Evolutionary conservation across 1,140 invertebrate species (phyloP).

Genomic region (Acromyrmex echinatior): DNA sequence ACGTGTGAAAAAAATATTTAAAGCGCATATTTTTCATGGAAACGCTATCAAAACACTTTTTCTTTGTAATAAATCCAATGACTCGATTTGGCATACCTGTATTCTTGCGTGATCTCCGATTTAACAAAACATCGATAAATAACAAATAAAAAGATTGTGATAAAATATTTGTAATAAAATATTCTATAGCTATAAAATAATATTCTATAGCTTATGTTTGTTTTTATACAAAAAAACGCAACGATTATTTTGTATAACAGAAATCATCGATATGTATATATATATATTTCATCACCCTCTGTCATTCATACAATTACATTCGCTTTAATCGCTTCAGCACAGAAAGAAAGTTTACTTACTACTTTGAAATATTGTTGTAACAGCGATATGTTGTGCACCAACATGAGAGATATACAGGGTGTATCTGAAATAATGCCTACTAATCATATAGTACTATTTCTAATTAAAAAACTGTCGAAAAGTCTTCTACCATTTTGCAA

Average conservation of each 20-base stretch:
- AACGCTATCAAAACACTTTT: neutral
- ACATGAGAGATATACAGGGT: neutral
- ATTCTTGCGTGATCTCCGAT: neutral
- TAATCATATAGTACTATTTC: too few relatives aligned
- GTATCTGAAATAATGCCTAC: too few relatives aligned
- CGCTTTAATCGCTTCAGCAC: conserved; percentile 1
- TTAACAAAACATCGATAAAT: neutral
- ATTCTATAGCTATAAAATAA: neutral
- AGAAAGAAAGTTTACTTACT: conserved; percentile 30
- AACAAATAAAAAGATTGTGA: conserved; percentile 21
- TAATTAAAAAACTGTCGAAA: too few relatives aligned
- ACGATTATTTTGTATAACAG: neutral
- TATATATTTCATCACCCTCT: neutral
- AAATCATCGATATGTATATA: neutral
- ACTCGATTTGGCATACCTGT: neutral
- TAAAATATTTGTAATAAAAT: conserved; percentile 7
- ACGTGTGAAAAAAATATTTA: neutral
- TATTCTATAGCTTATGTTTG: neutral
- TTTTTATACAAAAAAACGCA: neutral
- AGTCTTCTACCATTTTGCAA: too few relatives aligned
- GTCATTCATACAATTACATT: neutral
- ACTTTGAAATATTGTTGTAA: neutral
- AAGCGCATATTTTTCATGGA: neutral
- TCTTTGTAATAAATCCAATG: conserved; percentile 17
- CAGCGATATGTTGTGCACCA: neutral